Percentiles rank a stretch among this genome's conserved stretches.
phyloP scores from a whole-genome alignment of 2,888 invertebrate genomes.

The Listrodromus nycthemerus region DNA sequence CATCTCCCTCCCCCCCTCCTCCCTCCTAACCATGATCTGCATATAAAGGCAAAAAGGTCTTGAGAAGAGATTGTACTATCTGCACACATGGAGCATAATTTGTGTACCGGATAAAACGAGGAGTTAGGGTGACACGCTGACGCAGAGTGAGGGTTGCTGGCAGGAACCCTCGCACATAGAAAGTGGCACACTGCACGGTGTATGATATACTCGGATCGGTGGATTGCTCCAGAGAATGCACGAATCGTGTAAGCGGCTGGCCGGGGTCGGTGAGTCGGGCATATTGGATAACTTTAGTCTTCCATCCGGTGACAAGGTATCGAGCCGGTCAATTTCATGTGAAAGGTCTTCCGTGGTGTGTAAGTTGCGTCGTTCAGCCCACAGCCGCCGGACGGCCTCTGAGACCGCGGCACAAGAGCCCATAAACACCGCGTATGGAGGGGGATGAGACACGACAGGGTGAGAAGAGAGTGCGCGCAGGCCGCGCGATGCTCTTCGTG shows the following conservation, averaged over 20 bases:
- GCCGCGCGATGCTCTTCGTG: conserved; percentile 13
- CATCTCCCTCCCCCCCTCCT: not conserved
- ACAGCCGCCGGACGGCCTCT: conserved; percentile 11
- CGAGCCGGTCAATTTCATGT: conserved; percentile 11
- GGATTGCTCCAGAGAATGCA: conserved; percentile 14
- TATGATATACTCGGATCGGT: not conserved
- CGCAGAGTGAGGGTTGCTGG: conserved; percentile 4
- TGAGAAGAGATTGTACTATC: not conserved
- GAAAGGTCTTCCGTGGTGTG: not conserved
- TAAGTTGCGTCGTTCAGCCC: not conserved
- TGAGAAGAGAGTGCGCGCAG: conserved; percentile 43
- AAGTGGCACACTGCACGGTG: not conserved
- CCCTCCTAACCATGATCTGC: conserved; percentile 5
- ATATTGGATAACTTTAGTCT: not conserved
- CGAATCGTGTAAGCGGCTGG: conserved; percentile 17
- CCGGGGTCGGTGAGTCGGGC: not conserved
- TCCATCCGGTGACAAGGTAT: not conserved
- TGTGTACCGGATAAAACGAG: conserved; percentile 32
- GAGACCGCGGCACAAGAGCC: conserved; percentile 19
- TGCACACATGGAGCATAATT: conserved; percentile 23
- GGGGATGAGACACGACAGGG: conserved; percentile 18
- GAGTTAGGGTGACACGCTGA: conserved; percentile 1
- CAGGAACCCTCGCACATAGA: not conserved
- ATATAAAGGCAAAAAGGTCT: not conserved
- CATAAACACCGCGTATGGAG: conserved; percentile 44